Evolutionary conservation across 2,888 invertebrate species (phyloP), one percentile per base, ranked within the genome.

Genomic region (Drosophila colorata): DNA sequence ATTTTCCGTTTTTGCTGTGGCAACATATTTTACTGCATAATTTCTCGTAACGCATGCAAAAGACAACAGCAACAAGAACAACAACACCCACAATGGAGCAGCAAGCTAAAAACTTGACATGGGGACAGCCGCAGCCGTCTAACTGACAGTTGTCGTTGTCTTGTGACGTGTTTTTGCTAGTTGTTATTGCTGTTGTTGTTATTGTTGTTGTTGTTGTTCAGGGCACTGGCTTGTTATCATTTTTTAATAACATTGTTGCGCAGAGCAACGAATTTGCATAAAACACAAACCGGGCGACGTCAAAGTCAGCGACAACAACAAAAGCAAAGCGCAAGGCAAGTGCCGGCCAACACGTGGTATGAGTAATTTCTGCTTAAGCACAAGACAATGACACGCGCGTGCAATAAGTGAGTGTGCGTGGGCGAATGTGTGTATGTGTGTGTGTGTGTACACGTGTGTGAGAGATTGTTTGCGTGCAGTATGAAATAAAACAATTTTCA

Each of bases 21-120:
- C 87, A 85, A 88, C 88, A 85, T 85, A 88, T 88, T 85, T 86
- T 84, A 83, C 84, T 88, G 85, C 79, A 85, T 85, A 86, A 85
- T 85, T 88, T 88, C 72, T 69, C 61, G 76, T 71, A 85, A 87
- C 82, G 87, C 86, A 83, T 83, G 83, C 82, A 70, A 79, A 81
- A 69, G 74, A 74, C 87, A 81, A 73, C 63, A 72, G 48, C 60
- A 78, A 48, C 71, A 83, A 37, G 58, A 48, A 48, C 16, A 70
- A 31, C 35, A 66, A 28, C 28, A 53, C 51, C 74, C 69, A 63
- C 57, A 56, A 33, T 46, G 58, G 47, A 38, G 72, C 57, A 79
- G 67, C 75, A 61, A 71, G 74, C 76, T 78, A 81, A 87, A 81
- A 87, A 82, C 75, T 87, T 82, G 87, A 84, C 81, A 87, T 87